phyloP scores from a whole-genome alignment of 23 tunicate species.

The Styela clava region DNA sequence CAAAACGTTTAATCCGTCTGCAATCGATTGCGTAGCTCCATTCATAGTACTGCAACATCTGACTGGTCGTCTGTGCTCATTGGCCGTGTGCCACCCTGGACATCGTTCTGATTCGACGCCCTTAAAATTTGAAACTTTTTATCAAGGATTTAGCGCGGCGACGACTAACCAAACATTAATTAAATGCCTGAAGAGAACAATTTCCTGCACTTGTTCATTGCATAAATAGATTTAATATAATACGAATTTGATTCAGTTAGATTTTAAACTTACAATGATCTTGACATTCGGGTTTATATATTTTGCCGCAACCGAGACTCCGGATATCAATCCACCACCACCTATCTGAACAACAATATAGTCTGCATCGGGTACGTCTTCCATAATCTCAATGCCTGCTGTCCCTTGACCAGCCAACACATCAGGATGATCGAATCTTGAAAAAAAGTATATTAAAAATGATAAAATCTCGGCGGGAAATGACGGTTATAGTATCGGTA shows the following conservation, averaged over 20 bases:
- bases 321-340: slow-evolving; percentile 45
- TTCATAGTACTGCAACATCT: slow-evolving; percentile 41
- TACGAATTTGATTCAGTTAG: neutral
- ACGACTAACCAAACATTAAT: neutral
- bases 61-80: slow-evolving; percentile 43
- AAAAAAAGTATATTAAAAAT: neutral
- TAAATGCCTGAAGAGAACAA: too few relatives aligned
- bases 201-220: too few relatives aligned
- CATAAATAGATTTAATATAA: too few relatives aligned
- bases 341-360: slow-evolving; percentile 37
- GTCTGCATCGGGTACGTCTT: slow-evolving; percentile 37
- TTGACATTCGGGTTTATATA: slow-evolving; percentile 35
- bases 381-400: slow-evolving; percentile 37
- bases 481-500: too few relatives aligned
- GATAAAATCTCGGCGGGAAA: neutral
- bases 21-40: slow-evolving; percentile 78
- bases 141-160: neutral
- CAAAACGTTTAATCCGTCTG: slow-evolving; percentile 80
- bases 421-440: slow-evolving; percentile 30
- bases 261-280: slow-evolving; percentile 38
- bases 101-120: slow-evolving; percentile 92
- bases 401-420: slow-evolving; percentile 52
- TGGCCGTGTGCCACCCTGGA: slow-evolving; percentile 92
- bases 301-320: slow-evolving; percentile 40
- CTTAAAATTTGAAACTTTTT: slow-evolving; percentile 15